Evolutionary conservation across 2,888 invertebrate genomes (phyloP), one percentile per base, ranked within the genome.

Genomic region (Escarpia spicata): DNA sequence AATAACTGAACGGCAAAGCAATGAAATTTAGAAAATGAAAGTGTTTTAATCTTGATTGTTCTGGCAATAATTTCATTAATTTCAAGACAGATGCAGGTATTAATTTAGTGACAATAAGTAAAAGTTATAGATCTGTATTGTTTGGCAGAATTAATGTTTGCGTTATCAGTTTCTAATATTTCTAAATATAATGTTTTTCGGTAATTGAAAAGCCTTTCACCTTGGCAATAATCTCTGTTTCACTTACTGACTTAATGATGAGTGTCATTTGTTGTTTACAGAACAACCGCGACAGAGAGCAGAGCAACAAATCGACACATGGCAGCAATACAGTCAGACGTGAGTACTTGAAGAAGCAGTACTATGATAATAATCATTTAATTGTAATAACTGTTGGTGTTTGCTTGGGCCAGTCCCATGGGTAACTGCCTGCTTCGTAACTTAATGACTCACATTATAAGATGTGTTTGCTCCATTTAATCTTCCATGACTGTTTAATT

Each of bases 301-400:
- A 75, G 75, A 75, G 75, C 2, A 75, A 75, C 75, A 75, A 75
- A 75, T 19, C 75, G 6, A 75, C 75, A 75, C 75, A 75, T 75
- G 75, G 75, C 75, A 75, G 75, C 75, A 75, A 75, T 26, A 75
- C 75, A 75, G 75, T 75, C 75, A 75, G 75, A 75, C 75, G 75
- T 75, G 75, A 75, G 75, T 75, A 75, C 75, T 75, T 75, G 26
- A 75, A 75, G 75, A 19, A 60, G 60, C 60, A 60, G 26, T 75
- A 15, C 15, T 26, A 75, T n/a, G 75, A 75, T 75, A 75, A 75
- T 75, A 75, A 75, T 75, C 26, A 75, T 75, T 75, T 75, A 19
- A n/a, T 26, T n/a, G 15, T n/a, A 26, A 19, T 75, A 26, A 3
- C 15, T 26, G 26, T 75, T 26, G 52, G 15, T 75, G 26, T 75